A percentile compares a stretch with the other conserved stretches of the same genome.
Evolutionary conservation across 2,797 vertebrate genomes (phyloP).

Genomic region (Falco peregrinus): DNA sequence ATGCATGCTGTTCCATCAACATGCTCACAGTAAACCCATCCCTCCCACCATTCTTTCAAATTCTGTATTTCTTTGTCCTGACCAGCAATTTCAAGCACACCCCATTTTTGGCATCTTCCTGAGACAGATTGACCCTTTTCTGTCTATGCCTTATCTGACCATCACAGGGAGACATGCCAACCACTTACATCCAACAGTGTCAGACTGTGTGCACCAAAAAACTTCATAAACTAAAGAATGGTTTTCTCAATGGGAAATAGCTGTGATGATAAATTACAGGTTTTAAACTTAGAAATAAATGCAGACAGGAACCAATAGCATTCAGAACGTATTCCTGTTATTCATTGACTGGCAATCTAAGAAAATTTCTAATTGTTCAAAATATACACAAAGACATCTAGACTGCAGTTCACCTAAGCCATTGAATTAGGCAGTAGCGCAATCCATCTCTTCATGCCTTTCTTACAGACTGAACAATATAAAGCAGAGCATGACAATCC

Average conservation of each 20-base stretch:
- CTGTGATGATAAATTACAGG: background rate
- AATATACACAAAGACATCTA: background rate
- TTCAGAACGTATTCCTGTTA: background rate
- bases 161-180: background rate
- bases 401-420: background rate
- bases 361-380: constrained; percentile 1
- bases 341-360: background rate
- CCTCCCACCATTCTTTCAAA: background rate
- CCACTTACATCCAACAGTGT: background rate
- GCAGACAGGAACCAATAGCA: background rate
- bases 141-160: background rate
- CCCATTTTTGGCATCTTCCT: background rate
- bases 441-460: background rate
- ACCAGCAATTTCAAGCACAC: background rate
- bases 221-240: background rate
- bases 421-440: background rate
- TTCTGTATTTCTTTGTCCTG: background rate
- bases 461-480: background rate
- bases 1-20: background rate
- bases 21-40: background rate
- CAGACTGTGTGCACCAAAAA: background rate
- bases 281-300: background rate
- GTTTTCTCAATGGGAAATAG: background rate
- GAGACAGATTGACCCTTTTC: background rate
- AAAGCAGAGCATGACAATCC: background rate